Percentiles rank a stretch among this genome's conserved stretches.
Evolutionary conservation across 2,888 invertebrate species (phyloP).

Genomic region (Limenitis camilla): DNA sequence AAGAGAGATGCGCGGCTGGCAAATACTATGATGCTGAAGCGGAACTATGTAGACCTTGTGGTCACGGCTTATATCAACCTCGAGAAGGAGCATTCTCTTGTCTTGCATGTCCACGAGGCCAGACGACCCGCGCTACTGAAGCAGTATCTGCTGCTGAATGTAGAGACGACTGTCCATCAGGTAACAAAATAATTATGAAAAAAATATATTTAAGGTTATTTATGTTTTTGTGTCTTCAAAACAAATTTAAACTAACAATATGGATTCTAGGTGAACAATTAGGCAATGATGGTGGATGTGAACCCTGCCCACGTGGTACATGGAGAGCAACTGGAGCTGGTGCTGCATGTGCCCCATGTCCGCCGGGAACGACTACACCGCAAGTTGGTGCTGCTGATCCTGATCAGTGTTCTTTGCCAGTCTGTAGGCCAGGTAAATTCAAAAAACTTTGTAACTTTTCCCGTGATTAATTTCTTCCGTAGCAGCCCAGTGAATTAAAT

Average conservation of each 20-base stretch:
- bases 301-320: constrained; percentile 91
- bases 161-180: constrained; percentile 89
- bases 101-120: constrained; percentile 89
- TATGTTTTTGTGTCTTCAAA: no score
- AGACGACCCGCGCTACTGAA: constrained; percentile 92
- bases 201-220: no score
- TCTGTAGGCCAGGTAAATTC: constrained; percentile 80
- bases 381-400: constrained; percentile 86
- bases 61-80: constrained; percentile 94
- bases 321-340: constrained; percentile 91
- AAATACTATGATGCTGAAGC: constrained; percentile 93
- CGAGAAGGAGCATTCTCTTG: constrained; percentile 93
- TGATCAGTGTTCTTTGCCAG: constrained; percentile 94
- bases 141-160: constrained; percentile 91
- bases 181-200: constrained; percentile 30
- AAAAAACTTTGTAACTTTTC: neutral
- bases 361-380: constrained; percentile 91
- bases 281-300: constrained; percentile 91
- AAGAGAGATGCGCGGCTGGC: constrained; percentile 93
- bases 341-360: constrained; percentile 91
- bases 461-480: no score
- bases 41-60: constrained; percentile 92
- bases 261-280: constrained; percentile 81
- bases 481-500: no score
- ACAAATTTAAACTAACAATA: neutral